Percentiles rank a stretch among this genome's conserved stretches.
phyloP scores from a whole-genome alignment of 2,113 vertebrate species.

The Gallinago paraguaiae region DNA sequence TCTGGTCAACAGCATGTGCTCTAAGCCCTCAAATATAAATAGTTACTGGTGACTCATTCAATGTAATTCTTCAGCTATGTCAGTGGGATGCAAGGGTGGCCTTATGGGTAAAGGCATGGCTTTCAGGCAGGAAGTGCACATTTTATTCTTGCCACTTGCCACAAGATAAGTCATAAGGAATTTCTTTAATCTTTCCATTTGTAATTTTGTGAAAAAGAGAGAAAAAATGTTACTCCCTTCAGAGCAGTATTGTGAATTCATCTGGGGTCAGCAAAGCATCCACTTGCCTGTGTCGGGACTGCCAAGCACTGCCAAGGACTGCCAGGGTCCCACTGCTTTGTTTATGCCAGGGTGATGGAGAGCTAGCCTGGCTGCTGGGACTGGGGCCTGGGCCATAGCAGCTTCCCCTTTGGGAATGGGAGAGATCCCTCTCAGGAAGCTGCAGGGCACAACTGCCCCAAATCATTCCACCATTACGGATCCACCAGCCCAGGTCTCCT shows the following conservation, averaged over 20 bases:
- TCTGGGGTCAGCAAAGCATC: not conserved
- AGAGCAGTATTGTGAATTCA: slow-evolving; percentile 38
- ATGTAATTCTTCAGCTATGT: slow-evolving; percentile 62
- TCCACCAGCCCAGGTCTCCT: not conserved
- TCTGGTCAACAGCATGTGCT: slow-evolving; percentile 43
- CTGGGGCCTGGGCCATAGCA: not conserved
- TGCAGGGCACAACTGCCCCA: not conserved
- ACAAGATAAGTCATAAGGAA: slow-evolving; percentile 50
- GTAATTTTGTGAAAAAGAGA: slow-evolving; percentile 8
- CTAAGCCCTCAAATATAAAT: slow-evolving; percentile 24
- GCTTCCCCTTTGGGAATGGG: not conserved
- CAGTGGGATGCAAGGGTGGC: slow-evolving; percentile 34
- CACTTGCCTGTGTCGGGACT: not conserved
- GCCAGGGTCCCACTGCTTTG: not conserved
- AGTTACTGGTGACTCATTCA: slow-evolving; percentile 47
- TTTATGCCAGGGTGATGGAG: not conserved
- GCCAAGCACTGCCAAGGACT: not conserved
- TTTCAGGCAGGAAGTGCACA: slow-evolving; percentile 52
- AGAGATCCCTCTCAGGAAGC: not conserved
- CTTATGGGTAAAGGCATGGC: slow-evolving; percentile 53
- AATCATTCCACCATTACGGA: not conserved
- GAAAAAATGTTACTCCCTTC: slow-evolving; percentile 15
- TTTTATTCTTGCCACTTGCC: slow-evolving; percentile 49
- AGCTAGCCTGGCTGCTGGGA: not conserved
- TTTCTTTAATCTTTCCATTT: slow-evolving; percentile 47